Evolutionary conservation across 2,113 vertebrate genomes (phyloP), one percentile per base, ranked within the genome.

Genomic region (Chaetorhynchus papuensis): DNA sequence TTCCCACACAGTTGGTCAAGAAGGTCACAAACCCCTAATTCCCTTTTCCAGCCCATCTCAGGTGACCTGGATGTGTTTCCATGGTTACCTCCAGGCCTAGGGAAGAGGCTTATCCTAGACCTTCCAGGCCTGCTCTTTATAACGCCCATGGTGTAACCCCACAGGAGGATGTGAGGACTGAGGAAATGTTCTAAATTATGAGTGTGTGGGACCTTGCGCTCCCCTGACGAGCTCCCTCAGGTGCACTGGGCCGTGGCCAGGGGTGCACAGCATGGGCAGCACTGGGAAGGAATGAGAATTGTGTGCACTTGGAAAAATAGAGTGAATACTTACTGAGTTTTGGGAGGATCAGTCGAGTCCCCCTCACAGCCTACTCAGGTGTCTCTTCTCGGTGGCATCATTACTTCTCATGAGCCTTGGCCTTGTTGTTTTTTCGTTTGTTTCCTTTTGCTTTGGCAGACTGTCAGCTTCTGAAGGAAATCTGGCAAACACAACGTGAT

Each of bases 301-400:
- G 35, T 18, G 18, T 35, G 68, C 15, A 44, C 31, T 44, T 13
- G 6, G 10, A 4, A 19, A 31, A 15, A 3, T 3, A 0, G 33
- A 28, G 18, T 9, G 15, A 81, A 21, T 47, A 4, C 3, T 45
- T 15, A 19, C 44, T 6, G 21, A 24, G 22, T 35, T 33, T 26
- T 42, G 26, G 19, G 52, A 39, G 47, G 8, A 3, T 81, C 42
- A 13, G 4, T 2, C 0, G 2, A 17, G 50, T 16, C 4, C 6
- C 19, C 24, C 30, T 66, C 30, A 15, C 28, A 30, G 39, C 45
- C 60, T 13, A 0, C 33, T 49, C 15, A 9, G 12, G 22, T 31
- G 37, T 42, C n/a, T 41, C 33, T 64, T 60, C 44, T 59, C 72
- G 30, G 41, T 28, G 76, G 19, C 63, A 59, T 35, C 19, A 2